A percentile compares a stretch with the other conserved stretches of the same genome.
These are phyloP conservation scores for Muraenolepis orangiensis DNA, from an alignment of 2,797 vertebrate species.

Conservation along the genomic window DNA sequence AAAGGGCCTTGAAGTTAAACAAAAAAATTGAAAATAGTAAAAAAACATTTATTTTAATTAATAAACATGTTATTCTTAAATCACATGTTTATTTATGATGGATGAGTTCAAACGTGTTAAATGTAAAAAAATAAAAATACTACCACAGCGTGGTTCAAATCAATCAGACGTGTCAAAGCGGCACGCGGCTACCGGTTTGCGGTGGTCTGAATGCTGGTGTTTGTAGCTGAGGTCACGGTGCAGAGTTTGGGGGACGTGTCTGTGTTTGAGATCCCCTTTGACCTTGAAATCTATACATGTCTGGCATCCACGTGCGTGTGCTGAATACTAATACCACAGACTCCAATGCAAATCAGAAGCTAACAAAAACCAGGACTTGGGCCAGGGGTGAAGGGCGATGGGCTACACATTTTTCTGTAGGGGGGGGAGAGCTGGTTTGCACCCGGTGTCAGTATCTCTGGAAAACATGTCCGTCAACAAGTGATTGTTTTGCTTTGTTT, in stretches of 20 bases:
- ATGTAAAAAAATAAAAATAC: background rate
- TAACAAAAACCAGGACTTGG: conserved; percentile 58
- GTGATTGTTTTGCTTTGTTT: conserved; percentile 37
- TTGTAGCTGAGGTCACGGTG: conserved; percentile 29
- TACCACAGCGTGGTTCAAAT: background rate
- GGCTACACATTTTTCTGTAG: conserved; percentile 48
- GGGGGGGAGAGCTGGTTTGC: background rate
- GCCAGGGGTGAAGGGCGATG: conserved; percentile 52
- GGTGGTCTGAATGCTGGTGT: conserved; percentile 33
- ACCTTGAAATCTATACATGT: conserved; percentile 62
- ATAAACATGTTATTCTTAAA: background rate
- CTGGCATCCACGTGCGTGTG: conserved; percentile 50
- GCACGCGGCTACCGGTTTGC: conserved; percentile 26
- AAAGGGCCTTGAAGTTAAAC: conserved; percentile 1
- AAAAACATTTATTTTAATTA: background rate
- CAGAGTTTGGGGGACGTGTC: conserved; percentile 55
- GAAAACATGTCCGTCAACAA: conserved; percentile 37
- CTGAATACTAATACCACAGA: conserved; percentile 69
- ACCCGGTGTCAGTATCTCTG: conserved; percentile 52
- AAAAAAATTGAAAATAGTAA: background rate
- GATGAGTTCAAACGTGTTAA: background rate
- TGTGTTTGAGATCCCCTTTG: conserved; percentile 63
- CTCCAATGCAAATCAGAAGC: conserved; percentile 65
- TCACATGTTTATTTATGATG: too few species aligned
- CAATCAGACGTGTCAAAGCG: conserved; percentile 25